A percentile compares a stretch with the other conserved stretches of the same genome.
These are phyloP conservation scores for Cephalotes varians DNA, from an alignment of 2,888 invertebrate species.

Conservation along the genomic window DNA sequence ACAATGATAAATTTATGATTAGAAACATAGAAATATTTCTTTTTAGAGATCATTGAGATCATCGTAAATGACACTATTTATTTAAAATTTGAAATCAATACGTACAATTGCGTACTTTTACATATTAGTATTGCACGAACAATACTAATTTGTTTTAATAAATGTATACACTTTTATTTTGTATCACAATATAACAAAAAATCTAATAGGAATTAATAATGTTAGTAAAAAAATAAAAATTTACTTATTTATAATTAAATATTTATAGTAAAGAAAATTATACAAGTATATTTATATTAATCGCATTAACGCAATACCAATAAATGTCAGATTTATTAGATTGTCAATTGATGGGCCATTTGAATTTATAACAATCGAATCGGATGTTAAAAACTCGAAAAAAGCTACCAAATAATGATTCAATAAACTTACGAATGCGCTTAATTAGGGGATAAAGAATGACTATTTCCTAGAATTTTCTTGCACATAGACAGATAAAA, in stretches of 20 bases:
- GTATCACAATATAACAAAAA: not conserved
- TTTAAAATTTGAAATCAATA: not conserved
- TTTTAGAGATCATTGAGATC: not conserved
- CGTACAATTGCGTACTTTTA: not conserved
- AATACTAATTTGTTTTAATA: not conserved
- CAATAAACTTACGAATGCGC: not conserved
- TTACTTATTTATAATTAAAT: slow-evolving; percentile 3
- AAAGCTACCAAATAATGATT: no score
- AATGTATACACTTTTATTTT: slow-evolving; percentile 9
- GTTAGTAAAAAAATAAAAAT: not conserved
- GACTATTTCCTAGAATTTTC: not conserved
- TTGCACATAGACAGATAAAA: not conserved
- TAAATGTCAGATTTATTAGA: not conserved
- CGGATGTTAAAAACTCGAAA: not conserved
- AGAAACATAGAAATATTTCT: slow-evolving; percentile 9
- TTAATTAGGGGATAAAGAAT: slow-evolving; percentile 27
- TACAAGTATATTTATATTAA: not conserved
- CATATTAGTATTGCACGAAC: not conserved
- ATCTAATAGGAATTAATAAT: not conserved
- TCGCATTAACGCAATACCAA: no score
- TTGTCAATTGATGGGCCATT: not conserved
- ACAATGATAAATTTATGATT: not conserved
- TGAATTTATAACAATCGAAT: no score
- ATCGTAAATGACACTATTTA: not conserved
- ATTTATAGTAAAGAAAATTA: slow-evolving; percentile 12